Base-by-base conservation (phyloP, 2,797 vertebrate species). In the Champsocephalus esox region DNA sequence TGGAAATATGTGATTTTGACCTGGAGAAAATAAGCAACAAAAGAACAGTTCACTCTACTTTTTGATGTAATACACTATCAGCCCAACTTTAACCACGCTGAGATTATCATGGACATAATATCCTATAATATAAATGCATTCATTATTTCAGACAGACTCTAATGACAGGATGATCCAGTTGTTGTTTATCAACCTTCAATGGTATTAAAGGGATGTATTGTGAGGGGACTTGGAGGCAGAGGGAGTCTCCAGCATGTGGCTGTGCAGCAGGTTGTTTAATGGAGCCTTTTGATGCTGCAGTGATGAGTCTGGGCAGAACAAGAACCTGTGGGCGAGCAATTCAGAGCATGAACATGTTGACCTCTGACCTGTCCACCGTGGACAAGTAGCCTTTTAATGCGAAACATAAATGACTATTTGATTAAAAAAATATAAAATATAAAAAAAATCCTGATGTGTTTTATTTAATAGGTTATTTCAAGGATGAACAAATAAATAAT, bases 341-440 rank as follows among this genome's bases (percentile, higher is more conserved):
- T 94, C 88, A 96, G 94, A 94, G 91, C 94, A 88, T 94, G 95
- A 95, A 95, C 94, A 93, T 87, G 91, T 83, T 98, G 96, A 97
- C 96, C 96, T 83, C 50, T 91, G 84, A 90, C 87, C 87, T 75
- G 48, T 73, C 49, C 64, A 68, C 79, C n/a, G 3, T 43, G 60
- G 16, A 44, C 45, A 28, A 62, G 24, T 16, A 55, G n/a, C 13
- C 50, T 2, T 5, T 28, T 13, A 16, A 59, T 12, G 3, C 41
- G 1, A 9, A 38, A 38, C 34, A 38, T 16, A 43, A 5, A 34
- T 10, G 28, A 58, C 13, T 19, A 7, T 46, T 65, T 1, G 24
- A 1, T 34, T 5, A 1, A 59, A 19, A 54, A 12, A 1, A 48
- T 19, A 16, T 13, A 0, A 12, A 12, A 16, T 19, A 38, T 5